Evolutionary conservation across 64 coral and sea anemone species (phyloP).

Genomic region (Hydrozoanthus tunicans): DNA sequence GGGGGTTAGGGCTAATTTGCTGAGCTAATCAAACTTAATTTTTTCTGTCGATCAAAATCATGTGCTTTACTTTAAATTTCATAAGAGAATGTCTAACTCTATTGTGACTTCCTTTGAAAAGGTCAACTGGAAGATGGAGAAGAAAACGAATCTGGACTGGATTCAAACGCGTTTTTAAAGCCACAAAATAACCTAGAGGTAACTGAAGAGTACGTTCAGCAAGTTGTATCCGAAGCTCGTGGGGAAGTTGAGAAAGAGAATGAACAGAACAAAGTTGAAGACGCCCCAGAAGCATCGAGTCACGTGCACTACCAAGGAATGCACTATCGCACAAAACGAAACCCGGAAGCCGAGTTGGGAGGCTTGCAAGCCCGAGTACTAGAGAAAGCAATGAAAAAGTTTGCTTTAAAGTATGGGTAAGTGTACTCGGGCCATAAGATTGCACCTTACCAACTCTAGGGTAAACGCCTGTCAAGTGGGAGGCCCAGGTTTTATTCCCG

Average conservation of each 20-base stretch:
- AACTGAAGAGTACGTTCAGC: slow-evolving; percentile 12
- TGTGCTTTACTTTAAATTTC: no score
- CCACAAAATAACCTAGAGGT: not conserved
- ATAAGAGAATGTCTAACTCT: not conserved
- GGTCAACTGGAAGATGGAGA: no score
- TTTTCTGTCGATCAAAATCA: no score
- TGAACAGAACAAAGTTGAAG: slow-evolving; percentile 9
- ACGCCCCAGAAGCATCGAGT: not conserved
- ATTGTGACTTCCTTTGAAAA: no score
- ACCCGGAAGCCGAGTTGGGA: slow-evolving; percentile 48
- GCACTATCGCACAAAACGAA: slow-evolving; percentile 37
- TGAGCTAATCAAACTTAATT: no score
- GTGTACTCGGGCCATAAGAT: not conserved
- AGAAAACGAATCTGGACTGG: not conserved
- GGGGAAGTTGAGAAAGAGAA: slow-evolving; percentile 29
- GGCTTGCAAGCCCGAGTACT: slow-evolving; percentile 35
- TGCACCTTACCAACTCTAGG: no score
- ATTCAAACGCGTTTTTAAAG: slow-evolving; percentile 8
- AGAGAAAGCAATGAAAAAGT: slow-evolving; percentile 36
- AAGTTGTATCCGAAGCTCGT: slow-evolving; percentile 39
- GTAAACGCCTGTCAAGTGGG: no score
- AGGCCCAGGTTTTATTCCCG: no score
- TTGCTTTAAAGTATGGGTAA: slow-evolving; percentile 39
- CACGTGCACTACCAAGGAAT: slow-evolving; percentile 40
- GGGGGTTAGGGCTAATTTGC: no score